Evolutionary conservation across 2,888 invertebrate species (phyloP).

Genomic region (Aphelenchoides bicaudatus): DNA sequence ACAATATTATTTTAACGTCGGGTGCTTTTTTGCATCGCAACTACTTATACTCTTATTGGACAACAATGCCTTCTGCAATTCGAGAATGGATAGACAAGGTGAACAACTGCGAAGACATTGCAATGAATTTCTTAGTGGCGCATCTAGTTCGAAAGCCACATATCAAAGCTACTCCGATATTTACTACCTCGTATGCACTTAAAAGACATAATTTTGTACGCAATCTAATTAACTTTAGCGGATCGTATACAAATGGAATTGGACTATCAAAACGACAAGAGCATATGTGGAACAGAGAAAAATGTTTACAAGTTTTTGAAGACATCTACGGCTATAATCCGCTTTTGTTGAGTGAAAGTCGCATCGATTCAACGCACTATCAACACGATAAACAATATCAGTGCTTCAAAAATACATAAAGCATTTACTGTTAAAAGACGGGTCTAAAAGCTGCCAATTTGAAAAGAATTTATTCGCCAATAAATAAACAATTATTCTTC

Average conservation of each 20-base stretch:
- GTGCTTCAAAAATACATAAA: slow-evolving; percentile 3
- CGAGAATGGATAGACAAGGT: slow-evolving; percentile 92
- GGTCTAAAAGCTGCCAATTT: too few relatives aligned
- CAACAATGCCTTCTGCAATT: slow-evolving; percentile 84
- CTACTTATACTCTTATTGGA: slow-evolving; percentile 83
- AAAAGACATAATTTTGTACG: neutral
- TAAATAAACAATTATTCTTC: neutral
- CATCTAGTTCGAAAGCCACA: slow-evolving; percentile 92
- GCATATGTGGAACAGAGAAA: slow-evolving; percentile 91
- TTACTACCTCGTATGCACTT: slow-evolving; percentile 85
- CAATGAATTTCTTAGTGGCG: slow-evolving; percentile 97
- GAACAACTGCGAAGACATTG: slow-evolving; percentile 98
- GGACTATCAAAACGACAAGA: slow-evolving; percentile 90
- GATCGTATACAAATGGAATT: neutral
- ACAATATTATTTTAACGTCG: slow-evolving; percentile 92
- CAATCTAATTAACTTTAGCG: slow-evolving; percentile 2
- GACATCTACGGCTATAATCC: slow-evolving; percentile 96
- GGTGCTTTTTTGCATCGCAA: slow-evolving; percentile 74
- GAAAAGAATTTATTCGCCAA: slow-evolving; percentile 4
- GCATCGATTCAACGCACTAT: slow-evolving; percentile 93
- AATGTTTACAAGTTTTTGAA: slow-evolving; percentile 84
- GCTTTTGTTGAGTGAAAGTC: slow-evolving; percentile 85
- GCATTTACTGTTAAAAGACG: neutral
- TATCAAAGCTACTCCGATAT: slow-evolving; percentile 72
- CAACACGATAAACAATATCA: slow-evolving; percentile 65